Evolutionary conservation across 2,797 vertebrate genomes (phyloP), one percentile per base, ranked within the genome.

Genomic region (Psittacula echo): DNA sequence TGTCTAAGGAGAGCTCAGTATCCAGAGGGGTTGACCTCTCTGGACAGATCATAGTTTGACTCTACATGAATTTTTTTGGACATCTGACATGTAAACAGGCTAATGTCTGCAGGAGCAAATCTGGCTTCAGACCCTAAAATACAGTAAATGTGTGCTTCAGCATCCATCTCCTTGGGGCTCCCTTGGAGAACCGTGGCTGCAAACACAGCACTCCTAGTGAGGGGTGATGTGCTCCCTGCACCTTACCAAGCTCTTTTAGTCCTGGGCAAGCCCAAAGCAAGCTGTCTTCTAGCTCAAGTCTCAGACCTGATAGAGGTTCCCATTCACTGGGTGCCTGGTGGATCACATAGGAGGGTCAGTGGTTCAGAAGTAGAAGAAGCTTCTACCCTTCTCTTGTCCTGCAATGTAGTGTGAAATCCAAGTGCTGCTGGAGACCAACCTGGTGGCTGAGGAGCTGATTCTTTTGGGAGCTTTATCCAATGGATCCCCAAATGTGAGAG

Each of bases 401-500:
- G 17, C 27, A n/a, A 30, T 18, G 53, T 19, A 14, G 10, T 54
- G 27, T 71, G 44, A 51, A 78, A 82, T 24, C 44, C 48, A 16
- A 8, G 8, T 8, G n/a, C 23, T 62, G 39, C 32, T 70, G 56
- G 58, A 71, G 34, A 29, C 13, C 27, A 30, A 8, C 8, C 8
- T 53, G 29, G 29, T 45, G 58, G 39, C 39, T 60, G 44, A 45
- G 29, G 62, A 18, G 7, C 13, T 74, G 48, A 24, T 34, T 88
- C 2, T 1, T 45, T 4, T 6, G 15, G 71, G 54, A 61, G 12
- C 37, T 61, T 48, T 37, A 34, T 22, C 50, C 44, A 19, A 9
- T 0, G 7, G n/a, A 71, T 4, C 4, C 13, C 51, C 5, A 4
- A 29, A n/a, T 4, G 11, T 8, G 13, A 70, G 7, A 65, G 66